Evolutionary conservation across 2,797 vertebrate genomes (phyloP).

Genomic region (Otolemur crassicaudatus): DNA sequence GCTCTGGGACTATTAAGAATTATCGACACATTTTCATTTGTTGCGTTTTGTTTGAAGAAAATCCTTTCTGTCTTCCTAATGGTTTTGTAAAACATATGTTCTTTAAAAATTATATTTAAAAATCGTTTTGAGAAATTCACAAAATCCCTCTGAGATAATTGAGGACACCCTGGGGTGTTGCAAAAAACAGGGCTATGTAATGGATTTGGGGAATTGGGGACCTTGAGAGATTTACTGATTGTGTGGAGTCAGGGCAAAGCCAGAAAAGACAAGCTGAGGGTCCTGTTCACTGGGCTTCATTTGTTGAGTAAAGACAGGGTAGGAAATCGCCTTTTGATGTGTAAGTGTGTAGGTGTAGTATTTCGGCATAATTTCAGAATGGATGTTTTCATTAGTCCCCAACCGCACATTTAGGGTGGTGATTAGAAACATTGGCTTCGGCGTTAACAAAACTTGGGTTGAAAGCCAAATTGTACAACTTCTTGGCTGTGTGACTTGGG

Average conservation of each 20-base stretch:
- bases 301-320: conserved; percentile 22
- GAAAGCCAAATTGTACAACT: conserved; percentile 6
- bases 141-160: conserved; percentile 71
- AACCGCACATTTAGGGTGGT: neutral
- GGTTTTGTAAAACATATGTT: conserved; percentile 39
- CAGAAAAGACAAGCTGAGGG: conserved; percentile 21
- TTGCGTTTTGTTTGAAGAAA: conserved; percentile 64
- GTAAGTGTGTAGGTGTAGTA: neutral
- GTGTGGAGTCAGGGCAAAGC: conserved; percentile 48
- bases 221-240: conserved; percentile 61
- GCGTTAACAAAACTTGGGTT: conserved; percentile 1
- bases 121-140: conserved; percentile 68
- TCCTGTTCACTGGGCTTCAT: neutral
- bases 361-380: conserved; percentile 51
- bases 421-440: conserved; percentile 47
- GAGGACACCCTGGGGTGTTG: conserved; percentile 44
- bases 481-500: conserved; percentile 45
- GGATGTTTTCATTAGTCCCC: conserved; percentile 33
- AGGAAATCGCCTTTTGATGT: conserved; percentile 41
- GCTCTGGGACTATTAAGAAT: conserved; percentile 1
- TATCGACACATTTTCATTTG: conserved; percentile 46
- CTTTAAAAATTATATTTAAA: conserved; percentile 54
- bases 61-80: conserved; percentile 35
- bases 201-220: conserved; percentile 54
- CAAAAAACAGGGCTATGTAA: conserved; percentile 49